phyloP scores from a whole-genome alignment of 2,888 invertebrate genomes.

The Epinotia ramella region DNA sequence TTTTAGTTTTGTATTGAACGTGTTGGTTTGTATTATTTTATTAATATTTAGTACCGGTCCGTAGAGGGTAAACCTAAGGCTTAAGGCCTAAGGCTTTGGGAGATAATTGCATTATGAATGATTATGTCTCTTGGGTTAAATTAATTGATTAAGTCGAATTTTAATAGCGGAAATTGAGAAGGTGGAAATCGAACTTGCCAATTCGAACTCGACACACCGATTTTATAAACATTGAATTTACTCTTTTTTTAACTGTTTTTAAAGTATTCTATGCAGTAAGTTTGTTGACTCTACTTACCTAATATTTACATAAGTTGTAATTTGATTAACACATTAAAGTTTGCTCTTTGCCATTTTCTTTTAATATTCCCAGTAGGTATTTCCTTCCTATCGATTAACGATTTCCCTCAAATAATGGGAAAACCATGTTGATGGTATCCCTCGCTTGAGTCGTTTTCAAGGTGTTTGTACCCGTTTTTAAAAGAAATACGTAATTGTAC shows the following conservation, averaged over 20 bases:
- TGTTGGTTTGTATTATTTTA: conserved; percentile 29
- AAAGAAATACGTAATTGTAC: too few relatives aligned
- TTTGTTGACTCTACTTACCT: conserved; percentile 60
- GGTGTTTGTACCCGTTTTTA: too few relatives aligned
- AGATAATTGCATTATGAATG: conserved; percentile 5
- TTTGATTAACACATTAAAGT: conserved; percentile 53
- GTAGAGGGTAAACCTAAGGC: conserved; percentile 1
- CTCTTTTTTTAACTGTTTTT: conserved; percentile 55
- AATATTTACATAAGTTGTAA: conserved; percentile 42
- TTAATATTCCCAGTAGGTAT: not conserved
- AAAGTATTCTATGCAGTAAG: conserved; percentile 71
- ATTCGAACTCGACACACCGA: conserved; percentile 50
- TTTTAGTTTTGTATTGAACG: conserved; percentile 16
- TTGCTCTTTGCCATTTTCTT: conserved; percentile 49
- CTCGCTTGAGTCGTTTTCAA: not conserved
- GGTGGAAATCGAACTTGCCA: conserved; percentile 54
- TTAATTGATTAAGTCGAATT: not conserved
- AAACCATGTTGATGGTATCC: not conserved
- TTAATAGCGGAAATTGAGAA: not conserved
- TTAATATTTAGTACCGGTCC: conserved; percentile 24
- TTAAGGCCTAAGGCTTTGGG: too few relatives aligned
- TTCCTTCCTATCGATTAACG: not conserved
- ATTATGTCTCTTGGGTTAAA: conserved; percentile 2
- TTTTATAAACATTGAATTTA: conserved; percentile 59
- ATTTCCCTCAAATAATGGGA: not conserved